Conservation (phyloP, 1,140 invertebrate genomes). For the Megathymus violae region DNA sequence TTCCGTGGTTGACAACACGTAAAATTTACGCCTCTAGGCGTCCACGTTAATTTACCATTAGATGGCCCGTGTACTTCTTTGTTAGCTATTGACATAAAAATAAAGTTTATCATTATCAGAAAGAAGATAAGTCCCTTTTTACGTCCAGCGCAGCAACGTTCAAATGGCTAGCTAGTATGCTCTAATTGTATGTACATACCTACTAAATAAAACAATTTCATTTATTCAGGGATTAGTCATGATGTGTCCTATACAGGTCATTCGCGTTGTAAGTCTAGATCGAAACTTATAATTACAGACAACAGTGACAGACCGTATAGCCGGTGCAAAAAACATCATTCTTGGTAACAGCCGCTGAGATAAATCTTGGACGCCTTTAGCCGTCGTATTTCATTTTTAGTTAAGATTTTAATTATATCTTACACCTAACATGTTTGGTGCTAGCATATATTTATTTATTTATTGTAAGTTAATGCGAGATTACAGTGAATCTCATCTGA, state of each 20-base stretch:
- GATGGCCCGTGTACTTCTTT: too few relatives aligned
- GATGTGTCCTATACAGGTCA: slow-evolving; percentile 24
- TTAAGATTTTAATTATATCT: slow-evolving; percentile 3
- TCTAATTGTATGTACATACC: too few relatives aligned
- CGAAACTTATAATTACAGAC: slow-evolving; percentile 26
- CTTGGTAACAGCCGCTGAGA: slow-evolving; percentile 2
- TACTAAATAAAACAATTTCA: background rate
- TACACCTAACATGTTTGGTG: background rate
- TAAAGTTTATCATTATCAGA: too few relatives aligned
- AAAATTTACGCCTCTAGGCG: too few relatives aligned
- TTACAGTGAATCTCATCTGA: too few relatives aligned
- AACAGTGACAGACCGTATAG: slow-evolving; percentile 21
- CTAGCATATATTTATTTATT: background rate
- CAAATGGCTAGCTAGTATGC: too few relatives aligned
- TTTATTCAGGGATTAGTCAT: slow-evolving; percentile 18
- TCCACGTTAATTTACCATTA: too few relatives aligned
- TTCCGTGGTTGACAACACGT: too few relatives aligned
- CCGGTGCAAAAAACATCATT: slow-evolving; percentile 16
- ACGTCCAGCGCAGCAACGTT: too few relatives aligned
- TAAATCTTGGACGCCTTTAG: background rate
- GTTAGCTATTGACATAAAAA: too few relatives aligned
- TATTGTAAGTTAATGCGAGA: too few relatives aligned
- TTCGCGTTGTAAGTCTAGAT: slow-evolving; percentile 5
- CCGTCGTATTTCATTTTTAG: background rate
- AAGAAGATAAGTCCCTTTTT: too few relatives aligned